A percentile compares a stretch with the other conserved stretches of the same genome.
phyloP scores from a whole-genome alignment of 2,888 invertebrate genomes.

The Tetramorium bicarinatum region DNA sequence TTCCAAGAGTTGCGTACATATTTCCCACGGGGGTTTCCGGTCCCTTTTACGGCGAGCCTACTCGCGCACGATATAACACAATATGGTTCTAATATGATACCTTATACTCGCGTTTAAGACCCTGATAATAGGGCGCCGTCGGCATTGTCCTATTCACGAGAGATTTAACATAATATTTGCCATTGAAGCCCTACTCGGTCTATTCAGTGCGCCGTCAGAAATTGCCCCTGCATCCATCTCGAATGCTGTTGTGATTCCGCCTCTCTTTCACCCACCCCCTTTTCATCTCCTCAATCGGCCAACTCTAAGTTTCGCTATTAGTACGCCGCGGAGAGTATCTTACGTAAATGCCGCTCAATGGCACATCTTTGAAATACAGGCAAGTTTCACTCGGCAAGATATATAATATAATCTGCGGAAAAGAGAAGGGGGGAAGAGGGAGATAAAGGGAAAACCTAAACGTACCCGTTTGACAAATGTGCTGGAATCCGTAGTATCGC shows the following conservation, averaged over 20 bases:
- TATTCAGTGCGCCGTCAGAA: conserved; percentile 74
- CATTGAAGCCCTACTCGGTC: conserved; percentile 82
- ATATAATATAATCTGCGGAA: conserved; percentile 43
- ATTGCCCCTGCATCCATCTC: conserved; percentile 70
- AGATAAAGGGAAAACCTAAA: conserved; percentile 32
- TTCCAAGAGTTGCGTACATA: conserved; percentile 69
- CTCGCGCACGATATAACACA: conserved; percentile 79
- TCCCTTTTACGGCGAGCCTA: conserved; percentile 74
- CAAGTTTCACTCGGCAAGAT: conserved; percentile 2
- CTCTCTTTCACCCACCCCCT: conserved; percentile 35
- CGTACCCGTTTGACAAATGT: not conserved
- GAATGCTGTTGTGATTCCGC: conserved; percentile 50
- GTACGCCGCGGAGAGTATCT: conserved; percentile 48
- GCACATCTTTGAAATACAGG: conserved; percentile 41
- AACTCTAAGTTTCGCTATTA: conserved; percentile 54
- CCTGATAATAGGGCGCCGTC: conserved; percentile 80
- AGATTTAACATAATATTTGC: conserved; percentile 86
- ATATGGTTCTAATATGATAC: conserved; percentile 81
- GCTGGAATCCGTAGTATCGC: not conserved
- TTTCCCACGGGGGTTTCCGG: conserved; percentile 79
- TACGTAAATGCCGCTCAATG: conserved; percentile 50
- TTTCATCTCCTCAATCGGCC: conserved; percentile 33
- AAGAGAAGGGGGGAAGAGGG: not conserved
- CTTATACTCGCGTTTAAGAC: conserved; percentile 81
- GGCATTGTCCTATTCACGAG: conserved; percentile 84